phyloP scores from a whole-genome alignment of 2,797 vertebrate genomes.

The Molossus alvarezi region DNA sequence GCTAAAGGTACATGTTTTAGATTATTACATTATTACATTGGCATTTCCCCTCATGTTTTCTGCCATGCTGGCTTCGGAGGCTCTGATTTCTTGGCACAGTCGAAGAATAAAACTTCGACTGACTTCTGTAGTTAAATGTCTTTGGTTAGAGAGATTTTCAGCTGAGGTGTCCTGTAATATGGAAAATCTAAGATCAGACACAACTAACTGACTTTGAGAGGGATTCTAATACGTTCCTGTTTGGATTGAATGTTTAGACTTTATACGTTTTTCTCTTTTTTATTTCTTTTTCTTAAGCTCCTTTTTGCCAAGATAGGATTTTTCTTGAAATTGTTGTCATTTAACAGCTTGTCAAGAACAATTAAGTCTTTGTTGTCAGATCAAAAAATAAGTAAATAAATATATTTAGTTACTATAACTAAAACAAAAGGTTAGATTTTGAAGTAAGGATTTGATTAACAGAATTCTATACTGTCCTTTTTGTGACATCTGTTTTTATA shows the following conservation, averaged over 20 bases:
- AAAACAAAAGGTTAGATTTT: constrained; percentile 47
- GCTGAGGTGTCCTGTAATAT: background rate
- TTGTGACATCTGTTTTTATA: constrained; percentile 26
- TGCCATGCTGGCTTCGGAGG: background rate
- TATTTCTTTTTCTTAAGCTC: background rate
- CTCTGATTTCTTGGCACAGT: background rate
- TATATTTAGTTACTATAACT: background rate
- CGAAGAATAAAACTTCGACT: background rate
- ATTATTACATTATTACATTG: background rate
- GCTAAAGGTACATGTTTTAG: constrained; percentile 91
- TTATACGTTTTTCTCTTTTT: background rate
- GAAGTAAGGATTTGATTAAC: background rate
- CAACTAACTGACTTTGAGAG: background rate
- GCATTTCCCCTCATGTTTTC: background rate
- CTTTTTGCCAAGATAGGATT: background rate
- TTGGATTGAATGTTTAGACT: background rate
- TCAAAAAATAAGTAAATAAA: background rate
- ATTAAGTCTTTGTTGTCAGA: constrained; percentile 14
- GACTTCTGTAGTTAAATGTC: background rate
- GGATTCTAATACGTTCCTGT: background rate
- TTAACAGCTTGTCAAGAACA: constrained; percentile 22
- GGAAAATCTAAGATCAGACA: background rate
- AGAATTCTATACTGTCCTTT: constrained; percentile 42
- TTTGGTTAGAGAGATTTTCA: background rate
- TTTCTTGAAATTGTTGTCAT: constrained; percentile 46